These are phyloP conservation scores for Tinea semifulvella DNA, from an alignment of 2,888 invertebrate species.

Conservation along the genomic window DNA sequence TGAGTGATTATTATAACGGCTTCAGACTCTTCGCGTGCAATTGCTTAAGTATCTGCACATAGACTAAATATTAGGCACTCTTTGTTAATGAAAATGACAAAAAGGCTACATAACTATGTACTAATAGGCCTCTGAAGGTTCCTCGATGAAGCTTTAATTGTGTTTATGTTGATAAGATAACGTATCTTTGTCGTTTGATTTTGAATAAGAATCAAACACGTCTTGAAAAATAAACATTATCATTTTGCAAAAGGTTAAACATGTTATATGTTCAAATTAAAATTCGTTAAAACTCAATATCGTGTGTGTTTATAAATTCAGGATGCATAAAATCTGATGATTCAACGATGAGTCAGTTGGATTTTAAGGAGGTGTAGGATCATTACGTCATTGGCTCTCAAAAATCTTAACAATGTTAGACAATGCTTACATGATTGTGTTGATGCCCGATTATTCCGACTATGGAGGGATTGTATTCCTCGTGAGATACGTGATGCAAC, in stretches of 20 bases:
- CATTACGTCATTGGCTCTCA: conserved; percentile 1
- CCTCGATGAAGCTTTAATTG: neutral
- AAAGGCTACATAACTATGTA: too few species aligned
- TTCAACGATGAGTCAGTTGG: conserved; percentile 10
- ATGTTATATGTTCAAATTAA: too few species aligned
- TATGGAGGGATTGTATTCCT: conserved; percentile 54
- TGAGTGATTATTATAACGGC: too few species aligned
- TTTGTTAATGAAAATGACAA: too few species aligned
- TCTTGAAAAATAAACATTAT: too few species aligned
- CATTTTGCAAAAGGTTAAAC: too few species aligned
- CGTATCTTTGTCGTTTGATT: neutral
- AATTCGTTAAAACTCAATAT: too few species aligned
- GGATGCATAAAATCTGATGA: conserved; percentile 4
- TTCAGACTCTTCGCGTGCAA: too few species aligned
- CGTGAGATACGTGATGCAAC: conserved; percentile 15
- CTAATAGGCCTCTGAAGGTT: conserved; percentile 8
- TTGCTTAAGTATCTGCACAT: too few species aligned
- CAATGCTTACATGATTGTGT: conserved; percentile 54
- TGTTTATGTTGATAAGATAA: neutral
- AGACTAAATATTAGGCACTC: too few species aligned
- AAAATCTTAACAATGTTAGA: neutral
- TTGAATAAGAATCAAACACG: too few species aligned
- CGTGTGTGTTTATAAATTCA: neutral
- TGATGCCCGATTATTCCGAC: conserved; percentile 63
- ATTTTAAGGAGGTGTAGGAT: neutral